These are phyloP conservation scores for Sialis fuliginosa DNA, from an alignment of 2,888 invertebrate species.

Conservation along the genomic window DNA sequence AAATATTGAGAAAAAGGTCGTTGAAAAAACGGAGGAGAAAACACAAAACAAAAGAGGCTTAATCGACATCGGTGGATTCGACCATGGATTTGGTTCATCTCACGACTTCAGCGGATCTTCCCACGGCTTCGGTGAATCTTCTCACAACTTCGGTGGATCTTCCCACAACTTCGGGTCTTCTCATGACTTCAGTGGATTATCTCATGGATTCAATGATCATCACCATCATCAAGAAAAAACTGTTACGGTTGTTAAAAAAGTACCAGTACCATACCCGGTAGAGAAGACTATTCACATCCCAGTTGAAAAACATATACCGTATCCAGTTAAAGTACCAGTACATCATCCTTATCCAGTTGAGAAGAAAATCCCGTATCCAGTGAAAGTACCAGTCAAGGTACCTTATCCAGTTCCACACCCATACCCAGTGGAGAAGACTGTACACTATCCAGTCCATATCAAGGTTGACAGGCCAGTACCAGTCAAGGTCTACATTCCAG, in stretches of 20 bases:
- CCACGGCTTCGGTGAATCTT: constrained; percentile 10
- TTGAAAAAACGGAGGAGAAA: constrained; percentile 21
- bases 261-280: constrained; percentile 44
- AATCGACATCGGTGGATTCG: constrained; percentile 27
- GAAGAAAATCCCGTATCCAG: constrained; percentile 45
- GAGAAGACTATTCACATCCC: constrained; percentile 44
- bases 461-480: constrained; percentile 40
- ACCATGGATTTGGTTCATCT: constrained; percentile 12
- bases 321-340: constrained; percentile 19
- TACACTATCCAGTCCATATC: constrained; percentile 47
- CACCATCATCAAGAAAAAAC: constrained; percentile 9
- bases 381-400: constrained; percentile 38
- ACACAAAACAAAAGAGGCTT: constrained; percentile 39
- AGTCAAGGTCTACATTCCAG: constrained; percentile 51
- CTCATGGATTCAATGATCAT: constrained; percentile 2
- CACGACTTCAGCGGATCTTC: constrained; percentile 19
- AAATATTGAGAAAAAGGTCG: constrained; percentile 30
- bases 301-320: constrained; percentile 30
- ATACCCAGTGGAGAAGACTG: constrained; percentile 53
- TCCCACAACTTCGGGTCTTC: background rate
- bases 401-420: constrained; percentile 28
- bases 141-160: background rate
- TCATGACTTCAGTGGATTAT: constrained; percentile 3
- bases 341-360: constrained; percentile 46
- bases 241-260: constrained; percentile 40